phyloP scores from a whole-genome alignment of 2,113 vertebrate genomes.

The Gallinago jamesoni region DNA sequence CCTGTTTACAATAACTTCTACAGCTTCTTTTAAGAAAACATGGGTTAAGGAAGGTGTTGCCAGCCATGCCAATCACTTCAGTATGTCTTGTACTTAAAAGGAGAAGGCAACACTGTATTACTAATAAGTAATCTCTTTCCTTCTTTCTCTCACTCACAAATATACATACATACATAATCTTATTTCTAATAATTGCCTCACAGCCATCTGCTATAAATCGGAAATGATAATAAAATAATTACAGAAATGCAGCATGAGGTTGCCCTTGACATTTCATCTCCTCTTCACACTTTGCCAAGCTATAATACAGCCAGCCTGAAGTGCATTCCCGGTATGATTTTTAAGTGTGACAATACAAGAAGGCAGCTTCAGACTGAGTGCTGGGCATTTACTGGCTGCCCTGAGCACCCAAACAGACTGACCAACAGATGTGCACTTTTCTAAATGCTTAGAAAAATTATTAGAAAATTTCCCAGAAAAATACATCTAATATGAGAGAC shows the following conservation, averaged over 20 bases:
- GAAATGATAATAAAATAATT: slow-evolving; percentile 47
- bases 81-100: not conserved
- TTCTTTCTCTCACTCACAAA: not conserved
- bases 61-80: not conserved
- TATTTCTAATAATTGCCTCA: slow-evolving; percentile 19
- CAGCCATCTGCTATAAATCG: slow-evolving; percentile 24
- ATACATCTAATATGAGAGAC: not conserved
- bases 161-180: not conserved
- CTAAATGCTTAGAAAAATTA: not conserved
- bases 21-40: not conserved
- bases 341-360: not conserved
- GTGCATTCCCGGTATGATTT: not conserved
- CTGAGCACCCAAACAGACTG: not conserved
- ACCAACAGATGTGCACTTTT: not conserved
- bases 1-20: not conserved
- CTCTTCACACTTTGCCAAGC: not conserved
- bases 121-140: not conserved
- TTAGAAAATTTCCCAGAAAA: not conserved
- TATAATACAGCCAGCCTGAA: not conserved
- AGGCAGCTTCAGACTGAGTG: not conserved
- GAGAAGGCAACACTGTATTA: not conserved
- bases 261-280: slow-evolving; percentile 32
- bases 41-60: not conserved
- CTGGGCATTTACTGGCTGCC: not conserved
- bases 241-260: not conserved